Evolutionary conservation across 2,113 vertebrate species (phyloP).

Genomic region (Chiloscyllium plagiosum): DNA sequence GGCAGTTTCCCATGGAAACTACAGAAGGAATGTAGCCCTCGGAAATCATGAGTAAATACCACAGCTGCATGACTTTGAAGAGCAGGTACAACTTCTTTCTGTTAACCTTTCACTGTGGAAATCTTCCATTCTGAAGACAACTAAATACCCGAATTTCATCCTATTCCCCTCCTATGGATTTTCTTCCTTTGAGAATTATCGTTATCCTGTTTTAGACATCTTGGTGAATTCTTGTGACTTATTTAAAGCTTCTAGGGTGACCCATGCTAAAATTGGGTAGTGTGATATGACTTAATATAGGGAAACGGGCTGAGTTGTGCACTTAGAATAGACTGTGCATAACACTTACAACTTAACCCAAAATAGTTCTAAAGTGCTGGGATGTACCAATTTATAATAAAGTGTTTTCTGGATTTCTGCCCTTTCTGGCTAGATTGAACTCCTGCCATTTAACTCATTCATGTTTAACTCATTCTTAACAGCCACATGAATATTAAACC

Average conservation of each 20-base stretch:
- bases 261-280: neutral
- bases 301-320: neutral
- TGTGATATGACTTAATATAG: no score
- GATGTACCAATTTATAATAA: neutral
- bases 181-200: neutral
- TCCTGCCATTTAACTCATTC: neutral
- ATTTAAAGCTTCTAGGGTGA: neutral
- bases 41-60: slow-evolving; percentile 24
- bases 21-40: slow-evolving; percentile 14
- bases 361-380: neutral
- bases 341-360: neutral
- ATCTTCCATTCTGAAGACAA: neutral
- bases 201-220: neutral
- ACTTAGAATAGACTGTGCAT: neutral
- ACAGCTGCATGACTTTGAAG: neutral
- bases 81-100: neutral
- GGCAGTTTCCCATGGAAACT: slow-evolving; percentile 35
- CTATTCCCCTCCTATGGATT: neutral
- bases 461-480: neutral
- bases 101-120: neutral
- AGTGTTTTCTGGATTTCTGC: neutral
- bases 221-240: neutral
- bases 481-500: neutral
- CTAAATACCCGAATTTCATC: neutral
- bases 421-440: neutral